Evolutionary conservation across 2,113 vertebrate species (phyloP).

Genomic region (Mirounga angustirostris): DNA sequence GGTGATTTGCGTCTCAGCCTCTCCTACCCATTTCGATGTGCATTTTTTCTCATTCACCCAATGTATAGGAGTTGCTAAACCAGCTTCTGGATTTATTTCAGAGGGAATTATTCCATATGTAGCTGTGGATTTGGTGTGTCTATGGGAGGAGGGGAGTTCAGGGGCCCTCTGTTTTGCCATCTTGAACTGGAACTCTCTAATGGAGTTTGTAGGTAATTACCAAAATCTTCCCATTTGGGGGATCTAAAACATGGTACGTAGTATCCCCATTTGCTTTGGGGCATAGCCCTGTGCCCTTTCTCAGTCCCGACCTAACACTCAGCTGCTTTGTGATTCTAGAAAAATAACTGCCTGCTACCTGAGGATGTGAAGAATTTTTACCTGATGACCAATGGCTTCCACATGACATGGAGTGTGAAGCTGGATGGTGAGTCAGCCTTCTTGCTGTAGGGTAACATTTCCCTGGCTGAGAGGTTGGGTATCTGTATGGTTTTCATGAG

Average conservation of each 20-base stretch:
- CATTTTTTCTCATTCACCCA: neutral
- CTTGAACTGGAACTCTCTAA: neutral
- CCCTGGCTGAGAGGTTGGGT: neutral
- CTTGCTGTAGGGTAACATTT: neutral
- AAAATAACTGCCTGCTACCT: conserved; percentile 94
- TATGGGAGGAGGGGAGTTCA: neutral
- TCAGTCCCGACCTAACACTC: conserved; percentile 6
- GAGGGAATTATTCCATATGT: neutral
- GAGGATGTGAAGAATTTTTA: conserved; percentile 98
- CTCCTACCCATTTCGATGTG: neutral
- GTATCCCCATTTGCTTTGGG: neutral
- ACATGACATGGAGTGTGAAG: conserved; percentile 96
- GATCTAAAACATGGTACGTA: neutral
- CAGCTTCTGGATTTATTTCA: neutral
- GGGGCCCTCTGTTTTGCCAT: neutral
- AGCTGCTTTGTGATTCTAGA: conserved; percentile 87
- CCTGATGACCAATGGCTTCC: conserved; percentile 96
- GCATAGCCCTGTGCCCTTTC: neutral
- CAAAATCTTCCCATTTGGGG: neutral
- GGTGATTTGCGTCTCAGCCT: neutral
- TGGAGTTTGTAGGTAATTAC: neutral
- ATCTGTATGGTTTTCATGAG: neutral
- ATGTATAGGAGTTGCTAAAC: neutral
- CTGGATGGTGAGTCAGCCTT: conserved; percentile 90
- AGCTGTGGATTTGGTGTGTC: neutral